phyloP scores from a whole-genome alignment of 2,797 vertebrate species.

The Catamblyrhynchus diadema region DNA sequence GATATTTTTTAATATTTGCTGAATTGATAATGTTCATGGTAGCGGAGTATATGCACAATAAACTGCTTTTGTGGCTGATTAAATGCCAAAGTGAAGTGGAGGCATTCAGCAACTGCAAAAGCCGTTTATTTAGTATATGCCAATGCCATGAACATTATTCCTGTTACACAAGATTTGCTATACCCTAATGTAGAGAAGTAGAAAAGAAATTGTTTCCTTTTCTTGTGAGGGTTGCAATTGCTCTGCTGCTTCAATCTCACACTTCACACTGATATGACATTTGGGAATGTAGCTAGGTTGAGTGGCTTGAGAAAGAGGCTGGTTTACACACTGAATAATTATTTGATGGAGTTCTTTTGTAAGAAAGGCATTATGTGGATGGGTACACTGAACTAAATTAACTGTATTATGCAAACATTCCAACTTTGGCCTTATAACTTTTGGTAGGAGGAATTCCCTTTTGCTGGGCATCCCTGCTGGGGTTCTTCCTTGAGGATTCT shows the following conservation, averaged over 20 bases:
- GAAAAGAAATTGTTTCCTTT: constrained; percentile 59
- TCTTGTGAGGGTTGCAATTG: constrained; percentile 32
- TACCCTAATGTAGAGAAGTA: constrained; percentile 41
- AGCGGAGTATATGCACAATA: constrained; percentile 69
- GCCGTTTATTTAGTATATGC: constrained; percentile 72
- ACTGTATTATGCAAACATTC: neutral
- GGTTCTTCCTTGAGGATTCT: neutral
- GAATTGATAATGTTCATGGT: constrained; percentile 74
- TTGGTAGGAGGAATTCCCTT: neutral
- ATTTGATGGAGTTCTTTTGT: neutral
- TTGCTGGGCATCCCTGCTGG: neutral
- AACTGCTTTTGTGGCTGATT: constrained; percentile 78
- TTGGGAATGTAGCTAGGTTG: neutral
- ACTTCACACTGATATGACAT: constrained; percentile 15
- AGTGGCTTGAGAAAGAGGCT: neutral
- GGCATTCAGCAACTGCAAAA: constrained; percentile 66
- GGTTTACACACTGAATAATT: constrained; percentile 32
- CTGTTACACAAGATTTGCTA: constrained; percentile 75
- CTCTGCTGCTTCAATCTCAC: constrained; percentile 35
- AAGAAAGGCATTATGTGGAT: neutral
- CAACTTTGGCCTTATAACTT: neutral
- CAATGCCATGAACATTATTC: constrained; percentile 72
- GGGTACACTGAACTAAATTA: neutral
- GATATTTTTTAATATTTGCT: constrained; percentile 72
- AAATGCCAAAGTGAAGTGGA: constrained; percentile 73